Conservation (phyloP, 2,888 invertebrate genomes). For the Drosophila kuntzei region DNA sequence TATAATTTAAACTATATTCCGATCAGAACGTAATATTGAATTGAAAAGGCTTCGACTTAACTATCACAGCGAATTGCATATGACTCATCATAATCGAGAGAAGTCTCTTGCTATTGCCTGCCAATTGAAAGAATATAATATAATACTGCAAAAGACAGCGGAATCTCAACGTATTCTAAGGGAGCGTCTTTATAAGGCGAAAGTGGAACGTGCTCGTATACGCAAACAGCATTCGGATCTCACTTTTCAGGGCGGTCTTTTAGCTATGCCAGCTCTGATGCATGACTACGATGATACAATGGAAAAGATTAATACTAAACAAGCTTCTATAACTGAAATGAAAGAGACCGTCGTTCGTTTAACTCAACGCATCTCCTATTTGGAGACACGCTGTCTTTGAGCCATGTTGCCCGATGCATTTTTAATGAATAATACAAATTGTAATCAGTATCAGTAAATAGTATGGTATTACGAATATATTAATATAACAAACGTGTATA, state of each 20-base stretch:
- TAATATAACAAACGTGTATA: neutral
- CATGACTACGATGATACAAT: slow-evolving; percentile 80
- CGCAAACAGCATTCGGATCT: slow-evolving; percentile 64
- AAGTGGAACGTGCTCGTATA: slow-evolving; percentile 65
- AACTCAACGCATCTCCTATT: slow-evolving; percentile 18
- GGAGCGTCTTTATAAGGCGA: slow-evolving; percentile 59
- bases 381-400: slow-evolving; percentile 32
- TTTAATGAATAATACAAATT: neutral
- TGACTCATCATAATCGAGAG: slow-evolving; percentile 79
- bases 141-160: slow-evolving; percentile 26
- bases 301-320: slow-evolving; percentile 37
- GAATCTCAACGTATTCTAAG: slow-evolving; percentile 38
- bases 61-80: slow-evolving; percentile 74
- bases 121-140: slow-evolving; percentile 23
- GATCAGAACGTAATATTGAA: slow-evolving; percentile 79
- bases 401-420: neutral
- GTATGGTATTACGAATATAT: neutral
- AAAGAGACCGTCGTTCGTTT: slow-evolving; percentile 36
- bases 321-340: slow-evolving; percentile 37
- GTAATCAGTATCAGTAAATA: slow-evolving; percentile 12
- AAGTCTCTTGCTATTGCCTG: slow-evolving; percentile 65
- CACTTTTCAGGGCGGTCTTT: slow-evolving; percentile 75
- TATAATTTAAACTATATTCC: neutral
- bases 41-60: slow-evolving; percentile 67
- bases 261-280: slow-evolving; percentile 80